A percentile compares a stretch with the other conserved stretches of the same genome.
Evolutionary conservation across 1,140 invertebrate genomes (phyloP).

Genomic region (Ips typographus): DNA sequence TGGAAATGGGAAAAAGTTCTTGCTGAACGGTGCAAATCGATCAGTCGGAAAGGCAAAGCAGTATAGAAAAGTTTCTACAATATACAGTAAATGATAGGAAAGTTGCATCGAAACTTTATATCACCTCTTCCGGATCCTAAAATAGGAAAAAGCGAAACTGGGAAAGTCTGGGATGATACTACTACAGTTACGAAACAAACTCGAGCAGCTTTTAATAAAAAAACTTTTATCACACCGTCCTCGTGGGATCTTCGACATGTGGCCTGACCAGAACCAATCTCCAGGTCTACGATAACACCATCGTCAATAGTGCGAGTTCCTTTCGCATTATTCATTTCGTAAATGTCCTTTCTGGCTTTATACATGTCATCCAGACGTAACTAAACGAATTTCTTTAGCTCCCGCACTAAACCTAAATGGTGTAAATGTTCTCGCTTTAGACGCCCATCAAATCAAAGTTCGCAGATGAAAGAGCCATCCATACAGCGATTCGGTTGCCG

Average conservation of each 20-base stretch:
- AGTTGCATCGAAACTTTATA: slow-evolving; percentile 14
- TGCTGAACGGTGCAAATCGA: too few species aligned
- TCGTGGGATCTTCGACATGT: slow-evolving; percentile 38
- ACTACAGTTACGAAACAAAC: slow-evolving; percentile 15
- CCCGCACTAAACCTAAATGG: slow-evolving; percentile 13
- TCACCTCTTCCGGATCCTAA: slow-evolving; percentile 11
- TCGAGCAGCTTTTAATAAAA: slow-evolving; percentile 36
- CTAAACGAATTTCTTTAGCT: slow-evolving; percentile 5
- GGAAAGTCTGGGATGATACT: slow-evolving; percentile 6
- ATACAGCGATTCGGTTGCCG: slow-evolving; percentile 36
- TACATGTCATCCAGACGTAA: too few species aligned
- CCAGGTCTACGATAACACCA: too few species aligned
- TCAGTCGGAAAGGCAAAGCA: too few species aligned
- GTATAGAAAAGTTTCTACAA: too few species aligned
- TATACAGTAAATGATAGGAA: slow-evolving; percentile 21
- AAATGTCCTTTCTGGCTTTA: too few species aligned
- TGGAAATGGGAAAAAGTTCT: too few species aligned
- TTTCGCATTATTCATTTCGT: too few species aligned
- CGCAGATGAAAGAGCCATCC: slow-evolving; percentile 41
- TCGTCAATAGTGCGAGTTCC: too few species aligned
- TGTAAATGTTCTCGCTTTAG: slow-evolving; percentile 29
- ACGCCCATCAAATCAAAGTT: slow-evolving; percentile 42
- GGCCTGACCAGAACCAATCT: slow-evolving; percentile 15
- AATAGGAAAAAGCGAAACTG: slow-evolving; percentile 22
- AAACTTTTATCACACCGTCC: slow-evolving; percentile 31